phyloP scores from a whole-genome alignment of 2,113 vertebrate species.

The Catharus bicknelli region DNA sequence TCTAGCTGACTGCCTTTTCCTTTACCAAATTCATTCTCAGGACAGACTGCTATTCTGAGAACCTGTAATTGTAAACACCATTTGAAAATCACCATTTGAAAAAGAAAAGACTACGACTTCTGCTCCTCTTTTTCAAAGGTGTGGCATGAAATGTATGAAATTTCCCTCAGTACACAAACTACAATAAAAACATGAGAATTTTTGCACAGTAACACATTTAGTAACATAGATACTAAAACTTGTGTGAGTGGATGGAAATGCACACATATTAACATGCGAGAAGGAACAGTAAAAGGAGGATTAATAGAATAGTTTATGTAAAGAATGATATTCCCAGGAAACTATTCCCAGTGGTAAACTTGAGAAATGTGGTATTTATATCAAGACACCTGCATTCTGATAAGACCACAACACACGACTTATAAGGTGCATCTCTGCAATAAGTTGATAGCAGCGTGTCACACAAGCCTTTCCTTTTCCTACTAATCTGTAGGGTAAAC shows the following conservation, averaged over 20 bases:
- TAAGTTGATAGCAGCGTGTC: rapidly evolving
- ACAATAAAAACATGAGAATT: neutral
- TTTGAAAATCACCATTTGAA: neutral
- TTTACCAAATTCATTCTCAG: neutral
- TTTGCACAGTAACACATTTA: neutral
- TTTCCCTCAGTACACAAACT: neutral
- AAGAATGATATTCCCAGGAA: neutral
- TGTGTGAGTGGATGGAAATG: neutral
- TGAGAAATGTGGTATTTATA: neutral
- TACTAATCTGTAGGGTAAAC: neutral
- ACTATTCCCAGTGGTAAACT: neutral
- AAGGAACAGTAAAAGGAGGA: neutral
- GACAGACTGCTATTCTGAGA: neutral
- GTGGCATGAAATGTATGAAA: neutral
- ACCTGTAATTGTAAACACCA: neutral
- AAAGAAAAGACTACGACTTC: neutral
- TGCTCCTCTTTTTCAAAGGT: neutral
- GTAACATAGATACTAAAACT: neutral
- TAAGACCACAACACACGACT: neutral
- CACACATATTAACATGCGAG: neutral
- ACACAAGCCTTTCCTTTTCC: neutral
- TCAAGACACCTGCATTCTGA: neutral
- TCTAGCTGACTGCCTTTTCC: neutral
- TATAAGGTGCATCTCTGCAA: neutral
- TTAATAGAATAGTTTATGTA: neutral